Percentiles rank a stretch among this genome's conserved stretches.
Evolutionary conservation across 2,888 invertebrate species (phyloP).

Genomic region (Maniola hyperantus): DNA sequence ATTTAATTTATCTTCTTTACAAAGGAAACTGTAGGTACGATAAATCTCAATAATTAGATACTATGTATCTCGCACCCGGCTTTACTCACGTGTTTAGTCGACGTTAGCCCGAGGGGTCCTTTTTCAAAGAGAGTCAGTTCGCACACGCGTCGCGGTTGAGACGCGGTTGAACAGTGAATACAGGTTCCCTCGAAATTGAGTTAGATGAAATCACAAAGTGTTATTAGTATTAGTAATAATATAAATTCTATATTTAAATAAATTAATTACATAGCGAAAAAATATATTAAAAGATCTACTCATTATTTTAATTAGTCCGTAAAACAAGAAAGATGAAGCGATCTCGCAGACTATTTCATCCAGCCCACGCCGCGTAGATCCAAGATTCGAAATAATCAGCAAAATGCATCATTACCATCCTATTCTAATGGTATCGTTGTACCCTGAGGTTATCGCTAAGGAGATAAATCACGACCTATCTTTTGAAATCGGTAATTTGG

Average conservation of each 20-base stretch:
- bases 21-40: neutral
- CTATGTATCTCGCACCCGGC: too few relatives aligned
- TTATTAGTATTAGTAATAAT: too few relatives aligned
- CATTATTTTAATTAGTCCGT: neutral
- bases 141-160: too few relatives aligned
- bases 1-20: neutral
- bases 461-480: conserved; percentile 36
- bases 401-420: conserved; percentile 24
- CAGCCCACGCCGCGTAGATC: neutral
- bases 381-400: conserved; percentile 18
- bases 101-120: too few relatives aligned
- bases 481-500: conserved; percentile 31
- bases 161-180: too few relatives aligned
- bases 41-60: neutral
- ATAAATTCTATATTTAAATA: too few relatives aligned
- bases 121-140: too few relatives aligned
- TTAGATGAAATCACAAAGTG: too few relatives aligned
- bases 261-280: too few relatives aligned
- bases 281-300: too few relatives aligned
- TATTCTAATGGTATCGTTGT: conserved; percentile 26
- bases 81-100: too few relatives aligned
- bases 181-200: too few relatives aligned
- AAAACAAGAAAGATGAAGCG: neutral
- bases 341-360: neutral
- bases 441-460: conserved; percentile 29